Evolutionary conservation across 2,113 vertebrate species (phyloP), one percentile per base, ranked within the genome.

Genomic region (Seriola dumerili): DNA sequence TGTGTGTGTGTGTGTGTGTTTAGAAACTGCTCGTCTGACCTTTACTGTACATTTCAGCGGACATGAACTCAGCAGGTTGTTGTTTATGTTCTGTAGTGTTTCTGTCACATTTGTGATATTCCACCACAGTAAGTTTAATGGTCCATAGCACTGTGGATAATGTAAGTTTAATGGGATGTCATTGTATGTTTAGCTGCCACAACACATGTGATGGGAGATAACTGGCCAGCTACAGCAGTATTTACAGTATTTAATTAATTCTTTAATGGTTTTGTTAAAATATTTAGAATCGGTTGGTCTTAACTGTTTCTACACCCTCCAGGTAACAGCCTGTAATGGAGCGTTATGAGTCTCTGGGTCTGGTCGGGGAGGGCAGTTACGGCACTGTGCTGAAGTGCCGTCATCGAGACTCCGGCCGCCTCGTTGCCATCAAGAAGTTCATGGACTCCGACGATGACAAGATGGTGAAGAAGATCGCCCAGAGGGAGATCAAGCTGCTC

Each of bases 341-440:
- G 82, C 96, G 95, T 50, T 97, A 97, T 80, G 96, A 97, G 91
- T 95, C 94, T 74, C 91, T 97, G 38, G 96, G 96, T 38, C 85
- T 96, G 14, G 93, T 97, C 10, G 97, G 97, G 11, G 95, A 98
- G 85, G 97, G 97, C 23, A 97, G 96, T 76, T 98, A 97, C 48
- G 96, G 97, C 0, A 92, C 96, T 36, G 97, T 97, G 85, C 95
- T 96, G 62, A 97, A 97, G 52, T 97, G 97, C 72, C 92, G 96
- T 0, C 96, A 97, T 85, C 92, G 92, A 62, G 95, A 96, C 69
- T 96, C 23, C 12, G 96, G 97, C 8, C 95, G 94, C 46, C 94
- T 97, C 12, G 96, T 98, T 10, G 97, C 97, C 54, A 95, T 97
- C 59, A 98, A 98, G 94, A 98, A 96, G 83, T 97, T 98, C 83